A percentile compares a stretch with the other conserved stretches of the same genome.
These are phyloP conservation scores for Drosophila buzzatii DNA, from an alignment of 2,888 invertebrate genomes.

Conservation along the genomic window DNA sequence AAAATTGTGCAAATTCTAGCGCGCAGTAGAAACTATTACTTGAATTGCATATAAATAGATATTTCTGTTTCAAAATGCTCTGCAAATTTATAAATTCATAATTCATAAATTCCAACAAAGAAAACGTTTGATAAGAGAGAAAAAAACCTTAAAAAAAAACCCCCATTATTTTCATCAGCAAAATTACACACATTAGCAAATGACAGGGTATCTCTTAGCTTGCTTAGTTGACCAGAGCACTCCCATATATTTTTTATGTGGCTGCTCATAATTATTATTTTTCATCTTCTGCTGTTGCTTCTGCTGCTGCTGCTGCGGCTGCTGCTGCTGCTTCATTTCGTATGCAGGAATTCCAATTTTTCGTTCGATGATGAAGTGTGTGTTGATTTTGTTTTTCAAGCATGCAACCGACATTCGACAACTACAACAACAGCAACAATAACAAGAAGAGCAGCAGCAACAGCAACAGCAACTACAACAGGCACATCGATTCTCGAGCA, in stretches of 20 bases:
- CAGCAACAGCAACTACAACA: constrained; percentile 20
- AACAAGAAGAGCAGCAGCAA: constrained; percentile 42
- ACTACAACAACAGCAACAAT: constrained; percentile 39
- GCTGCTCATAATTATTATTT: constrained; percentile 77
- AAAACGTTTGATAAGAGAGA: too few relatives aligned
- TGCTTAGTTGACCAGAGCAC: not conserved
- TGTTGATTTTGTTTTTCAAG: constrained; percentile 79
- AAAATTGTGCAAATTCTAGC: not conserved
- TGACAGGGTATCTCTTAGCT: constrained; percentile 6
- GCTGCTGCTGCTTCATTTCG: constrained; percentile 72
- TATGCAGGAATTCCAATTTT: constrained; percentile 83
- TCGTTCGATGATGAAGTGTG: constrained; percentile 80
- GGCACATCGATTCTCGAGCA: constrained; percentile 49
- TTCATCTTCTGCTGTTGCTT: constrained; percentile 64
- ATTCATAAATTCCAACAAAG: too few relatives aligned
- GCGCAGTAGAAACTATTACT: too few relatives aligned
- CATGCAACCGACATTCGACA: constrained; percentile 59
- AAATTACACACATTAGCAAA: not conserved
- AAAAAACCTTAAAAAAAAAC: not conserved
- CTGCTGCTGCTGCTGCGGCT: constrained; percentile 25
- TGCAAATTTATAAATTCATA: too few relatives aligned
- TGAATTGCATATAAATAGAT: too few relatives aligned
- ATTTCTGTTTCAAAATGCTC: too few relatives aligned
- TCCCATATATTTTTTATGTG: constrained; percentile 19
- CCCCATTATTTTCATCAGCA: not conserved